Evolutionary conservation across 2,797 vertebrate genomes (phyloP).

Genomic region (Falco berigora): DNA sequence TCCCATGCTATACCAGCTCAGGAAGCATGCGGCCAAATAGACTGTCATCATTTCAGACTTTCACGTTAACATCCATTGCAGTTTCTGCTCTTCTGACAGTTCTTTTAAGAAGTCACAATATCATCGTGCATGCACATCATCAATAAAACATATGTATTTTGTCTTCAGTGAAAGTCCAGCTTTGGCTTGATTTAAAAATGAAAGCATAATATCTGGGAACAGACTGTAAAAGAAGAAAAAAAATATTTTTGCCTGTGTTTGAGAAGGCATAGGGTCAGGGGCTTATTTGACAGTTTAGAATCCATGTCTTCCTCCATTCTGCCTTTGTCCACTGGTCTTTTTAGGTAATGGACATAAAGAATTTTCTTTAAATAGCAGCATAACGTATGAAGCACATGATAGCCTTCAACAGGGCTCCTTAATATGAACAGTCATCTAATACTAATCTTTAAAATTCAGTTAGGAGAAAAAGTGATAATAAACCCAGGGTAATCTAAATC

Average conservation of each 20-base stretch:
- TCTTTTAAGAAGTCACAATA: background rate
- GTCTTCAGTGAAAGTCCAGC: background rate
- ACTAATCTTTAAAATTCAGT: slow-evolving; percentile 10
- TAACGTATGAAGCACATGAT: background rate
- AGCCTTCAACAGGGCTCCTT: background rate
- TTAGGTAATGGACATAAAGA: background rate
- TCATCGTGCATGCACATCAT: background rate
- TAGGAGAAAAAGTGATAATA: background rate
- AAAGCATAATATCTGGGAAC: background rate
- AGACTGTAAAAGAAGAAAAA: background rate
- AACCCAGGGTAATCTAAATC: background rate
- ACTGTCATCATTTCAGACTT: background rate
- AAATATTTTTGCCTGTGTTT: background rate
- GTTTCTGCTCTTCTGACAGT: background rate
- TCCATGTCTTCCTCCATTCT: background rate
- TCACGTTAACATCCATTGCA: background rate
- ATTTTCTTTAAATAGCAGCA: background rate
- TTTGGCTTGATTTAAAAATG: background rate
- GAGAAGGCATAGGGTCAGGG: background rate
- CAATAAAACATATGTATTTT: background rate
- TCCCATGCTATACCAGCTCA: background rate
- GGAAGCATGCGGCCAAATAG: background rate
- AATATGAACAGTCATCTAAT: background rate
- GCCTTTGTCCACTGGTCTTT: background rate
- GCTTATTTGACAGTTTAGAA: background rate